Percentiles rank a stretch among this genome's conserved stretches.
Conservation (phyloP, 2,888 invertebrate genomes). For the Hemaris fuciformis region DNA sequence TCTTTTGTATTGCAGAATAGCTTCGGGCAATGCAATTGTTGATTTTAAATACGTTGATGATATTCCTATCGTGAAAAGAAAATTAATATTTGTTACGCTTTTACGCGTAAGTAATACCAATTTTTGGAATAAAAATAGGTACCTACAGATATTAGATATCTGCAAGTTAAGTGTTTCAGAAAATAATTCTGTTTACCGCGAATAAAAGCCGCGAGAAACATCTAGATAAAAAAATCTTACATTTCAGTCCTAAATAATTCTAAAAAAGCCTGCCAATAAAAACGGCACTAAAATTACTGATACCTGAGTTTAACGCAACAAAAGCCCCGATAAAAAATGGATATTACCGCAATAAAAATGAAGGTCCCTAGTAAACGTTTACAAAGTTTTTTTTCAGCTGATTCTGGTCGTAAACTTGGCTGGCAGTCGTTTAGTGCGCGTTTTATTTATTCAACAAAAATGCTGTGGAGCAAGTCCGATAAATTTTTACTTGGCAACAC, state of each 20-base stretch:
- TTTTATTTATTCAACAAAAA: not conserved
- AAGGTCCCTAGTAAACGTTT: not conserved
- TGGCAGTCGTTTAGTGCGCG: not conserved
- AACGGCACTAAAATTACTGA: not conserved
- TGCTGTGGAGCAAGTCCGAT: not conserved
- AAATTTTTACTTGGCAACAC: not conserved
- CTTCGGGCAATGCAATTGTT: no score
- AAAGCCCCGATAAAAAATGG: slow-evolving; percentile 7
- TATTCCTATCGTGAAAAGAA: no score
- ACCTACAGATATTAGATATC: no score
- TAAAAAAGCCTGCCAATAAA: not conserved
- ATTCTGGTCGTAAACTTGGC: not conserved
- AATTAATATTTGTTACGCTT: no score
- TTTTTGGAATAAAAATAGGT: no score
- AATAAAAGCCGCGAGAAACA: no score
- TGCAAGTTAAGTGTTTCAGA: no score
- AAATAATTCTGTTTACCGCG: no score
- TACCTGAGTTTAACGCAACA: not conserved
- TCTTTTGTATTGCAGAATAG: no score
- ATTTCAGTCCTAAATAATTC: not conserved
- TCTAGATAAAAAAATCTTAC: no score
- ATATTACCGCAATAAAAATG: slow-evolving; percentile 12
- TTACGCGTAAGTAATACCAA: no score
- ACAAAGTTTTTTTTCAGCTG: slow-evolving; percentile 4
- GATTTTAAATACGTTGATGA: no score